Conservation (phyloP, 2,113 vertebrate species). For the Oreochromis spilurus region DNA sequence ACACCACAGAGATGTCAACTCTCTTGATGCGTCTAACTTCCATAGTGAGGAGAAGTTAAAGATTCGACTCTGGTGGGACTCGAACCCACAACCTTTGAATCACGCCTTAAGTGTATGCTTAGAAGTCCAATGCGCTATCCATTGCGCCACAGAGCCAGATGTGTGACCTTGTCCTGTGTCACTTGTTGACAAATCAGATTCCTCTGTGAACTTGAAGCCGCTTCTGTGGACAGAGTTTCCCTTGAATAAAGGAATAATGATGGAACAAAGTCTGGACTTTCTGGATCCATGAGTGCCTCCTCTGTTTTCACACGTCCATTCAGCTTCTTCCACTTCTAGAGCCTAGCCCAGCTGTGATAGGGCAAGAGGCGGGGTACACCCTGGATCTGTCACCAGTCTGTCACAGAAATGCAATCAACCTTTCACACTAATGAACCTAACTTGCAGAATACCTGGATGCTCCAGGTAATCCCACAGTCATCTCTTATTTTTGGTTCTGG, state of each 20-base stretch:
- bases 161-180: rapidly evolving
- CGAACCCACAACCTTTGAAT: neutral
- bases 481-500: neutral
- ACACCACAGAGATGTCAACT: neutral
- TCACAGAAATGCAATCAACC: neutral
- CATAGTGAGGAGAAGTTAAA: neutral
- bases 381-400: neutral
- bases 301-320: neutral
- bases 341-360: too few relatives aligned
- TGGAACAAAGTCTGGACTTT: neutral
- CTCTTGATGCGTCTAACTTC: neutral
- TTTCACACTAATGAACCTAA: neutral
- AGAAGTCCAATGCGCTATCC: rapidly evolving
- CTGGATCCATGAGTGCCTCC: neutral
- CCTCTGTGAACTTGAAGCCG: neutral
- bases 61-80: neutral
- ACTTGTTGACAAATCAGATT: neutral
- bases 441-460: neutral
- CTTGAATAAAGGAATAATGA: neutral
- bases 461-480: neutral
- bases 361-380: too few relatives aligned
- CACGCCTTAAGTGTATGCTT: neutral
- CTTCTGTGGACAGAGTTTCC: neutral
- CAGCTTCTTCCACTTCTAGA: neutral
- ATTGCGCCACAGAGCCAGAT: rapidly evolving